Percentiles rank a stretch among this genome's conserved stretches.
phyloP scores from a whole-genome alignment of 35 echinoderm and acorn worm genomes.

The Diadema setosum region DNA sequence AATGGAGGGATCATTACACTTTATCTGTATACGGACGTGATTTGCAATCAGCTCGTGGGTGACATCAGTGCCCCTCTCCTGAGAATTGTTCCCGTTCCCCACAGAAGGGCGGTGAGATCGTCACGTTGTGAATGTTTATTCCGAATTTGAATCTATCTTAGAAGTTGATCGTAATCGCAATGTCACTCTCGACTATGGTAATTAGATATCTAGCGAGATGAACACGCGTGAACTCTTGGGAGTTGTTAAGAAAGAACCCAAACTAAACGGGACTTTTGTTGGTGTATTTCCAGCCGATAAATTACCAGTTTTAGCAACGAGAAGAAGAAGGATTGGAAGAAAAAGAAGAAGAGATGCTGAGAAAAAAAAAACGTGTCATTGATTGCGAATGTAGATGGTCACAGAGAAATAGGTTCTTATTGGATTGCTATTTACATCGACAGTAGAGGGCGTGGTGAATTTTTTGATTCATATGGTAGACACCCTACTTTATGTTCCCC shows the following conservation, averaged over 20 bases:
- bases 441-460: not conserved
- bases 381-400: not conserved
- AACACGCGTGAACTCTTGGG: not conserved
- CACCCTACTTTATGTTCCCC: not conserved
- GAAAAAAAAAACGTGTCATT: not conserved
- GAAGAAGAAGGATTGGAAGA: too few relatives aligned
- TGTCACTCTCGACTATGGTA: not conserved
- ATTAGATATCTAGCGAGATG: not conserved
- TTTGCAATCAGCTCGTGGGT: slow-evolving; percentile 38
- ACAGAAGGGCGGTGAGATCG: slow-evolving; percentile 9
- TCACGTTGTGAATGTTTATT: slow-evolving; percentile 69
- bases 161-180: slow-evolving; percentile 74
- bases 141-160: slow-evolving; percentile 66
- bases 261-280: not conserved
- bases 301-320: too few relatives aligned
- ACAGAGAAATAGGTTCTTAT: not conserved
- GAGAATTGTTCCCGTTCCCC: slow-evolving; percentile 11
- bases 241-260: not conserved
- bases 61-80: slow-evolving; percentile 45
- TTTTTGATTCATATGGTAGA: slow-evolving; percentile 31
- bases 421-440: slow-evolving; percentile 40
- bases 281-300: not conserved
- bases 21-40: slow-evolving; percentile 47
- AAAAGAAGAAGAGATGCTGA: too few relatives aligned
- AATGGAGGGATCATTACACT: too few relatives aligned